Percentiles rank a stretch among this genome's conserved stretches.
phyloP scores from a whole-genome alignment of 2,797 vertebrate genomes.

The Aythya fuligula region DNA sequence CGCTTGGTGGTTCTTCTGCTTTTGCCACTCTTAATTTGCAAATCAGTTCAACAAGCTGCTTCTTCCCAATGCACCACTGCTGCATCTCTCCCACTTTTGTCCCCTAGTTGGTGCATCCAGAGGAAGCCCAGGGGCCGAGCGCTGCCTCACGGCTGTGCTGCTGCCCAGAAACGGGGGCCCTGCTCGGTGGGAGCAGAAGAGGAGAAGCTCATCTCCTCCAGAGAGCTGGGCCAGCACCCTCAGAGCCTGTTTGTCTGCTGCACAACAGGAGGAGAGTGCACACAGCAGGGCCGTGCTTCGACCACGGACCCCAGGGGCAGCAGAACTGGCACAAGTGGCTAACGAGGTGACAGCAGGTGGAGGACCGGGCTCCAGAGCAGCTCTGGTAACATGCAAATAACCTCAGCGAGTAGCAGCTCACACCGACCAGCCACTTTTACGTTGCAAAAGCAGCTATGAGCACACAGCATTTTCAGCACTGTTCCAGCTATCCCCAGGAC shows the following conservation, averaged over 20 bases:
- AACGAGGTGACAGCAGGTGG: background rate
- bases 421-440: background rate
- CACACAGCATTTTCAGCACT: background rate
- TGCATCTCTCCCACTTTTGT: background rate
- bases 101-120: background rate
- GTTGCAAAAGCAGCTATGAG: background rate
- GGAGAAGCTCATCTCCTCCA: background rate
- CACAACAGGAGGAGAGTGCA: background rate
- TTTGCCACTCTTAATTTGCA: background rate
- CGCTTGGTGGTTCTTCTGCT: accelerated
- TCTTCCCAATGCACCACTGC: background rate
- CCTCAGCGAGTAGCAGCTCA: background rate
- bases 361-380: background rate
- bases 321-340: background rate
- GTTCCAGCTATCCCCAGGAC: background rate
- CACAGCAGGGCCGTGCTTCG: background rate
- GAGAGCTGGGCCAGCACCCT: background rate
- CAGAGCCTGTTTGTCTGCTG: background rate
- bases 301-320: accelerated
- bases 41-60: background rate
- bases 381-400: background rate
- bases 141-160: background rate
- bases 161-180: background rate
- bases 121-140: background rate
- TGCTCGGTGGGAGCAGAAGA: background rate